Conservation (phyloP, 2,888 invertebrate species). For the Drosophila nigricruria region DNA sequence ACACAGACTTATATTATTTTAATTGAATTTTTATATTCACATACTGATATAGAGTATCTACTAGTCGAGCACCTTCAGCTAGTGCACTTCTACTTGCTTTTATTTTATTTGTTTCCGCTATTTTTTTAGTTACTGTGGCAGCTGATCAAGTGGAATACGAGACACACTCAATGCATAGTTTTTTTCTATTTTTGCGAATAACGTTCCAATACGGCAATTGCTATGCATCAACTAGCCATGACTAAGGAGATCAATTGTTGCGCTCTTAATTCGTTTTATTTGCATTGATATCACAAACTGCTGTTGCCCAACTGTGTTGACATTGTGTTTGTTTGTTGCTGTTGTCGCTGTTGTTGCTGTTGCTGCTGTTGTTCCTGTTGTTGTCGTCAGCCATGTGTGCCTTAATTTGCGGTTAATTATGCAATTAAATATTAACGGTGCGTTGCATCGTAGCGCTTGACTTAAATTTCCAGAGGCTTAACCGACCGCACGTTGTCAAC, state of each 20-base stretch:
- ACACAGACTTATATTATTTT: background rate
- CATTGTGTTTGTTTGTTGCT: slow-evolving; percentile 26
- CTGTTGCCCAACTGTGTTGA: slow-evolving; percentile 62
- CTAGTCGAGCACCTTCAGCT: background rate
- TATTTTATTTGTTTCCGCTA: slow-evolving; percentile 17
- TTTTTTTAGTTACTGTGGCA: slow-evolving; percentile 13
- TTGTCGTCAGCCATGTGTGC: slow-evolving; percentile 58
- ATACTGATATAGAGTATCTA: background rate
- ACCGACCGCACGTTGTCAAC: slow-evolving; percentile 46
- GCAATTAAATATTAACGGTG: slow-evolving; percentile 79
- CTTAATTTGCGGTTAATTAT: slow-evolving; percentile 81
- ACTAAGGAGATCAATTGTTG: slow-evolving; percentile 30
- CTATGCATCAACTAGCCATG: slow-evolving; percentile 7
- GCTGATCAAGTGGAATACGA: slow-evolving; percentile 23
- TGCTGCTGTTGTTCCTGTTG: slow-evolving; percentile 22
- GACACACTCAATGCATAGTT: background rate
- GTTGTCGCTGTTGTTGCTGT: background rate
- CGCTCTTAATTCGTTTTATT: slow-evolving; percentile 15
- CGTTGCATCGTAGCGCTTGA: slow-evolving; percentile 59
- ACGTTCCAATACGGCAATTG: slow-evolving; percentile 8
- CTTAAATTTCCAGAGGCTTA: slow-evolving; percentile 46
- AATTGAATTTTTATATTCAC: background rate
- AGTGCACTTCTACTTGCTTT: background rate
- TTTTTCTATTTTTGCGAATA: slow-evolving; percentile 5
- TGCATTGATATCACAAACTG: slow-evolving; percentile 12